Evolutionary conservation across 2,797 vertebrate species (phyloP), one percentile per base, ranked within the genome.

Genomic region (Amniataba percoides): DNA sequence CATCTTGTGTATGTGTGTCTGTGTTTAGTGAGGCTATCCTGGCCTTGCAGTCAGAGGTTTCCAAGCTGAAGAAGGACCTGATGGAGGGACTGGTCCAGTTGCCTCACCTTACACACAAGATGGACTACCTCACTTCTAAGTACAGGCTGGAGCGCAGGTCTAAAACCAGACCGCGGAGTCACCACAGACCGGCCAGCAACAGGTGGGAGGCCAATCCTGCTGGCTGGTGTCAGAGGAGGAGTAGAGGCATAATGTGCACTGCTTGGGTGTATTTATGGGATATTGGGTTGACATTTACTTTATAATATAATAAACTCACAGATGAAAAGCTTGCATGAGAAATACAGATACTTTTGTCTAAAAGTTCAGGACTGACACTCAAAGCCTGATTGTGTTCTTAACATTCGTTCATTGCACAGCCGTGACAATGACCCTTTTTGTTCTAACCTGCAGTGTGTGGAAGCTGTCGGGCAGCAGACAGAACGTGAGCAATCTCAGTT

Each of bases 11-110:
- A 19, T 39, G 15, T 70, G 48, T 81, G 13, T 42, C 66, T 80
- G 63, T 72, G 56, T 69, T 65, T 57, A 95, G 94, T 73, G 93
- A 94, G 58, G 93, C 92, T 23, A 91, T 96, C 51, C 61, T 93
- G 51, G 91, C 92, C 39, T 87, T 96, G 77, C 95, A 95, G 90
- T 87, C 84, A 1, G 95, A 96, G 65, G 93, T 96, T 4, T 92
- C 89, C 25, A 82, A 67, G 36, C 92, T 96, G 51, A 95, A 94
- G 88, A 92, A 80, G 73, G 92, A 93, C 45, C 81, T 96, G 57
- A 82, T 94, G 77, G 89, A 94, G 27, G 93, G 93, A 34, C 83
- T 96, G 34, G 84, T 92, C 61, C 92, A 94, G 71, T 82, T 95
- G 66, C 94, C 95, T 66, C 91, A 94, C 23, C 86, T 93, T 2